Evolutionary conservation across 92 coral and sea anemone species (phyloP), one percentile per base, ranked within the genome.

Genomic region (Zoanthus sociatus): DNA sequence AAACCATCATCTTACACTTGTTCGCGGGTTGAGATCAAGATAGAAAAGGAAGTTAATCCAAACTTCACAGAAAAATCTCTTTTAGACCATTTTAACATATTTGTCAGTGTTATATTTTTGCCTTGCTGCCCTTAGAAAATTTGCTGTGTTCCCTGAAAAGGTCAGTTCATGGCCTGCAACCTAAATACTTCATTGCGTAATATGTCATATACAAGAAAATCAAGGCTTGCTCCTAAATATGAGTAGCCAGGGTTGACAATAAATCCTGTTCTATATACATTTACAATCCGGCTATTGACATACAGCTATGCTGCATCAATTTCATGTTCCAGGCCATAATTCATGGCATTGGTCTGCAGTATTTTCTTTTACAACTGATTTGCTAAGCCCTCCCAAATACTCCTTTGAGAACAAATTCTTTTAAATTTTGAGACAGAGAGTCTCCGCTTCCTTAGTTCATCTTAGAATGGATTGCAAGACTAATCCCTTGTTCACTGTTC

Each of bases 341-440:
- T 47, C 78, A 75, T 48, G 9, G 78, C 63, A 16, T 37, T 17
- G 4, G 78, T 75, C 58, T 48, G 58, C 16, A n/a, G 16, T 75
- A 16, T 47, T 48, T 75, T 75, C 32, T 75, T 75, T 7, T 20
- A 7, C n/a, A 20, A 31, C 6, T 45, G 78, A 46, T 47, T 18
- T 17, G 17, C 77, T 13, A 73, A 45, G 54, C 17, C 15, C 53
- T 42, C 53, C 4, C 6, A 73, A 73, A 44, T 45, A 37, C 37
- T 60, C 71, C 78, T 82, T 44, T 88, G 48, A 33, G 67, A 69
- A 48, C 71, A 50, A 45, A 87, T 78, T 56, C 78, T 45, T 74
- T 91, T 87, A 74, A 90, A 90, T 37, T 90, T 90, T n/a, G 91
- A 87, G 31, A 91, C 89, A 82, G 91, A 76, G 31, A 91, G 31